Conservation (phyloP, 2,888 invertebrate species). For the Hyposoter dolosus region DNA sequence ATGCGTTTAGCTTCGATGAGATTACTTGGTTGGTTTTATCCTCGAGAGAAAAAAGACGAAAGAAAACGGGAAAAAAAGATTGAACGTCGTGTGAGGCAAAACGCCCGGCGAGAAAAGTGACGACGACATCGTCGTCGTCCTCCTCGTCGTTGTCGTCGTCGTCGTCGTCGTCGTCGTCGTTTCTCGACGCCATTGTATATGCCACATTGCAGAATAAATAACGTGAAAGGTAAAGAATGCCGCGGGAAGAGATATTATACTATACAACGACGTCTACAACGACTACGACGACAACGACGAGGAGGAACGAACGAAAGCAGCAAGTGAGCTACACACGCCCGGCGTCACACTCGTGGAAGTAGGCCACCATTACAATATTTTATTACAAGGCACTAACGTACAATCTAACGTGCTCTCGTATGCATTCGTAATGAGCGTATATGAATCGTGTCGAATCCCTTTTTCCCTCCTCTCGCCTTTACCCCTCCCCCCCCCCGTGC, state of each 20-base stretch:
- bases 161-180: conserved; percentile 43
- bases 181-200: conserved; percentile 77
- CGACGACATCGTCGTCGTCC: conserved; percentile 41
- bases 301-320: conserved; percentile 52
- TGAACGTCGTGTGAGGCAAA: not conserved
- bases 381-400: conserved; percentile 84
- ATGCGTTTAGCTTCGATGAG: not conserved
- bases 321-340: conserved; percentile 50
- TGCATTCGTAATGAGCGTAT: conserved; percentile 85
- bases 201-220: conserved; percentile 80
- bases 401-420: conserved; percentile 84
- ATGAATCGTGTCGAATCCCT: conserved; percentile 83
- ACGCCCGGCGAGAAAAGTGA: conserved; percentile 41
- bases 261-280: conserved; percentile 63
- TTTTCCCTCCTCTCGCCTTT: conserved; percentile 21
- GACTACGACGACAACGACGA: conserved; percentile 55
- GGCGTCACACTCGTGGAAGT: conserved; percentile 71
- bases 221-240: conserved; percentile 82
- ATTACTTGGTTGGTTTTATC: not conserved
- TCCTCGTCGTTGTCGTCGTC: no score
- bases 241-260: conserved; percentile 83
- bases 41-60: not conserved
- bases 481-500: conserved; percentile 3
- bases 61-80: not conserved
- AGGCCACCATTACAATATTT: conserved; percentile 80